phyloP scores from a whole-genome alignment of 2,888 invertebrate species.

The Drosophila picticornis region DNA sequence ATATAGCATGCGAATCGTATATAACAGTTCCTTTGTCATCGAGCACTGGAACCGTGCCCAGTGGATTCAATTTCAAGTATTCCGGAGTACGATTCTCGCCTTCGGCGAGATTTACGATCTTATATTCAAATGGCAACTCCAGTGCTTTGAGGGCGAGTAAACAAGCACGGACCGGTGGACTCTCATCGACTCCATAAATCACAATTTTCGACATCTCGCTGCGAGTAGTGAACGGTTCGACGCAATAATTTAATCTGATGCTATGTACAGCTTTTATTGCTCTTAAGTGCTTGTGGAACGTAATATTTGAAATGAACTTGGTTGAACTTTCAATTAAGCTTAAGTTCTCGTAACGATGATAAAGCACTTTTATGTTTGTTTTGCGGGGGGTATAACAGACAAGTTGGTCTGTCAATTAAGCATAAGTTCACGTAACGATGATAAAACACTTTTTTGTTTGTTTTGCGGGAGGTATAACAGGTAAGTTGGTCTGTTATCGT shows the following conservation, averaged over 20 bases:
- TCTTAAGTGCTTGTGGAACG: conserved; percentile 8
- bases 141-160: conserved; percentile 87
- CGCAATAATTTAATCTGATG: conserved; percentile 1
- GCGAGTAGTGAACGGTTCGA: not conserved
- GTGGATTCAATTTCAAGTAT: conserved; percentile 86
- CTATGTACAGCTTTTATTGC: not conserved
- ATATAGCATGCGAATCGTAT: conserved; percentile 48
- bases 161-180: conserved; percentile 88
- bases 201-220: conserved; percentile 48
- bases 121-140: conserved; percentile 85
- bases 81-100: conserved; percentile 62
- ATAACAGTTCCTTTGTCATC: conserved; percentile 41
- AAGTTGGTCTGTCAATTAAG: not conserved
- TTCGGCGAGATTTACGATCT: conserved; percentile 20
- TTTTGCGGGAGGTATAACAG: no score
- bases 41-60: conserved; percentile 84
- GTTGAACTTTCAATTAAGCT: conserved; percentile 5
- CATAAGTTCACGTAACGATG: no score
- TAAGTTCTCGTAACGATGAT: conserved; percentile 23
- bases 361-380: conserved; percentile 4
- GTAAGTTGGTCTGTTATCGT: no score
- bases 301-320: not conserved
- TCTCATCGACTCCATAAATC: conserved; percentile 78
- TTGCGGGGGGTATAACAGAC: not conserved
- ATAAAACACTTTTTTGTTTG: no score